A percentile compares a stretch with the other conserved stretches of the same genome.
These are phyloP conservation scores for Nomada ruficornis DNA, from an alignment of 2,888 invertebrate genomes.

Conservation along the genomic window DNA sequence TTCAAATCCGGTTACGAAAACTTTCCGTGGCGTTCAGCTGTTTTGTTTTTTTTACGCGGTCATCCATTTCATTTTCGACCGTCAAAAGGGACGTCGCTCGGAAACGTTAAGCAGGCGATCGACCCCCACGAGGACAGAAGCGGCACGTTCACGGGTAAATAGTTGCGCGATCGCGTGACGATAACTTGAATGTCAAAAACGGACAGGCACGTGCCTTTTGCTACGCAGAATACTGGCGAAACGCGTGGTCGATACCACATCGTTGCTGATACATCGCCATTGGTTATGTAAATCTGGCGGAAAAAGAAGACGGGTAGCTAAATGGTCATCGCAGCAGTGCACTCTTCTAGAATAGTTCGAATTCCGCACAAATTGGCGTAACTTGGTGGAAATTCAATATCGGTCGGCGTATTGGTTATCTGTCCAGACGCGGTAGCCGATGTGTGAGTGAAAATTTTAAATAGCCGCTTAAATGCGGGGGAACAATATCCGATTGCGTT, in stretches of 20 bases:
- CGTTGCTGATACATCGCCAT: background rate
- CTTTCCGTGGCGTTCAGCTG: constrained; percentile 14
- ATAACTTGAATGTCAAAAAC: constrained; percentile 35
- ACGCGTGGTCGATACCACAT: constrained; percentile 5
- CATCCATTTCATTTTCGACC: constrained; percentile 35
- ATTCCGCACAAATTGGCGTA: no score
- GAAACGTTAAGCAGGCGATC: constrained; percentile 5
- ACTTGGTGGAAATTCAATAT: no score
- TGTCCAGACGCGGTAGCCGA: no score
- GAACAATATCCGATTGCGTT: no score
- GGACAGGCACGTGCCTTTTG: constrained; percentile 34
- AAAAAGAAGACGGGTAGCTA: no score
- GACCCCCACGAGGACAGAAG: background rate
- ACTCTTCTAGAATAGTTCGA: no score
- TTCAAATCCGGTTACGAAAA: constrained; percentile 41
- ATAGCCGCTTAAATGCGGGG: no score
- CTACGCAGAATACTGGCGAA: constrained; percentile 28
- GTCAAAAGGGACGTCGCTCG: background rate
- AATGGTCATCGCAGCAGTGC: no score
- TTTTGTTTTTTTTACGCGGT: constrained; percentile 2
- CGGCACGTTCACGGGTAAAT: background rate
- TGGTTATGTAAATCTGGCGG: background rate
- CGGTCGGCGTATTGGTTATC: no score
- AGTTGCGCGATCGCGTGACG: constrained; percentile 32
- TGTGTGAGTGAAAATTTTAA: no score